Base-by-base conservation (phyloP, 2,797 vertebrate species). In the Brotula barbata region DNA sequence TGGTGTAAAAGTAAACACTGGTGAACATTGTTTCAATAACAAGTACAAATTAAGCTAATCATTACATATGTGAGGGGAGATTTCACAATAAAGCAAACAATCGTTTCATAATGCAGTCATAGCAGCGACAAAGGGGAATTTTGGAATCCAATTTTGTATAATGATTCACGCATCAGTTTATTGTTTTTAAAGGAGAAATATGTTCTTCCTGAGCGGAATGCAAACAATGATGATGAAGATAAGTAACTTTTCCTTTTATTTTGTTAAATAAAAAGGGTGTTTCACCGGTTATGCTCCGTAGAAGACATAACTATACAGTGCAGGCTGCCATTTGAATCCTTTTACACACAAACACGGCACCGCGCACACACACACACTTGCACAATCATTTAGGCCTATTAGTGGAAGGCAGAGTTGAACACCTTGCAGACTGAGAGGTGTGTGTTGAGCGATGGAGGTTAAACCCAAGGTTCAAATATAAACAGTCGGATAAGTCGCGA, bases 381-480 rank as follows among this genome's bases (percentile, higher is more conserved):
- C 59, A 56, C 58, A 75, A 51, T 37, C 75, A 73, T 86, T 90
- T 88, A 87, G 81, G 74, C 87, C 89, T 82, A 92, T 92, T 91
- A 92, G 89, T 40, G 25, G 31, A 63, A 83, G 83, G 66, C 81
- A 84, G 85, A 86, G 85, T 71, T 86, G 86, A 89, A 84, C 90
- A 89, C 89, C 90, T 90, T 83, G 79, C 81, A 82, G 85, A 80
- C 83, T 75, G 73, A 46, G 80, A 88, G 87, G 87, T 88, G 88
- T 75, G 48, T 81, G 84, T 81, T 86, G 81, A 91, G 92, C 92
- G 69, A 92, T 92, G 81, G 53, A 84, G 90, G 92, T 89, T 91
- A 92, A 92, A 91, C 86, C 88, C 80, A 71, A 75, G 86, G 91
- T 92, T 93, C 90, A 92, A 86, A 91, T 89, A 90, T 91, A 93